A percentile compares a stretch with the other conserved stretches of the same genome.
Conservation (phyloP, 2,113 vertebrate species). For the Sylvia atricapilla region DNA sequence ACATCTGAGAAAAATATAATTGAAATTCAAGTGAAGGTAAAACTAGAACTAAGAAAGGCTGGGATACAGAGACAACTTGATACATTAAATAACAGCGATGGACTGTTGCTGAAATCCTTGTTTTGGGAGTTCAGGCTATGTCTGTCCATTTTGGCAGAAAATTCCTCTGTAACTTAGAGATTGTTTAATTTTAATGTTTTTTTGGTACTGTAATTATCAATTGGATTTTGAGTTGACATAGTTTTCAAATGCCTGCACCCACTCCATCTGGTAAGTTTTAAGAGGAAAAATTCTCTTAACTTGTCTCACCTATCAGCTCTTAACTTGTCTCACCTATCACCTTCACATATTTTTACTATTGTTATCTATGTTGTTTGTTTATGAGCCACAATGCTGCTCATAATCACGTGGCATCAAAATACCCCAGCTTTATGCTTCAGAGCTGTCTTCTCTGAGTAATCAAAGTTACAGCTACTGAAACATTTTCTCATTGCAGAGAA, state of each 20-base stretch:
- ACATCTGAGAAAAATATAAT: neutral
- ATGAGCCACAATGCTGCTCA: neutral
- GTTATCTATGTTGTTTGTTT: neutral
- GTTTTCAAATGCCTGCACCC: neutral
- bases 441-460: neutral
- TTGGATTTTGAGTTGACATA: neutral
- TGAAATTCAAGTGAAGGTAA: neutral
- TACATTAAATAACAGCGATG: neutral
- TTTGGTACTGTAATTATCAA: neutral
- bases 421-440: neutral
- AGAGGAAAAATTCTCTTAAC: neutral
- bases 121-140: neutral
- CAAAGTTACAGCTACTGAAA: neutral
- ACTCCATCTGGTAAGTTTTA: neutral
- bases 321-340: neutral
- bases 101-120: neutral
- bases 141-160: neutral
- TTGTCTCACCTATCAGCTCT: neutral
- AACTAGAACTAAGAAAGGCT: neutral
- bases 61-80: neutral
- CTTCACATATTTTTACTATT: neutral
- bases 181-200: neutral
- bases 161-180: neutral
- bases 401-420: neutral
- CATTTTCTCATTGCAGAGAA: neutral